phyloP scores from a whole-genome alignment of 2,797 vertebrate genomes.

The Protonibea diacanthus region DNA sequence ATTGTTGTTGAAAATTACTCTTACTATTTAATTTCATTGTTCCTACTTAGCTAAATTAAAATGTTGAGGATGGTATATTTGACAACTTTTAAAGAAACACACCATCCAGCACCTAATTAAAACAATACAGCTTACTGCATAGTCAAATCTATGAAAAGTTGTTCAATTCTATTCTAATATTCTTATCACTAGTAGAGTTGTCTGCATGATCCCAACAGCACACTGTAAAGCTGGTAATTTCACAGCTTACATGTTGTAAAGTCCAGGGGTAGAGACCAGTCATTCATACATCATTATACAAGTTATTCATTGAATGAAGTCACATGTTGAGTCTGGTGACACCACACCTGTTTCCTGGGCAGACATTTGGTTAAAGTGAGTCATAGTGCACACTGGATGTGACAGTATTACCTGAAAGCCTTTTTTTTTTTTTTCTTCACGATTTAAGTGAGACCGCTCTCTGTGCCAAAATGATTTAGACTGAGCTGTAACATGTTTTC shows the following conservation, averaged over 20 bases:
- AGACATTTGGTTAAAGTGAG: constrained; percentile 50
- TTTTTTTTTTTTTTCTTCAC: constrained; percentile 6
- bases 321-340: constrained; percentile 70
- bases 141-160: background rate
- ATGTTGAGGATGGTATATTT: background rate
- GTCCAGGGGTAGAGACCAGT: constrained; percentile 15
- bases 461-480: constrained; percentile 35
- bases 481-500: constrained; percentile 46
- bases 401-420: constrained; percentile 10
- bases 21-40: background rate
- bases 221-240: background rate
- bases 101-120: background rate
- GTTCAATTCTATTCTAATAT: background rate
- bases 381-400: constrained; percentile 26
- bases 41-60: background rate
- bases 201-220: background rate
- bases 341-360: constrained; percentile 70
- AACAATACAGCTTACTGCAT: background rate
- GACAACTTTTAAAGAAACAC: background rate
- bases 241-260: constrained; percentile 24
- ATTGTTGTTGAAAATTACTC: background rate
- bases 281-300: no score
- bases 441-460: constrained; percentile 28
- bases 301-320: constrained; percentile 58
- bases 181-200: background rate